phyloP scores from a whole-genome alignment of 2,888 invertebrate species.

The Mayetiola destructor region DNA sequence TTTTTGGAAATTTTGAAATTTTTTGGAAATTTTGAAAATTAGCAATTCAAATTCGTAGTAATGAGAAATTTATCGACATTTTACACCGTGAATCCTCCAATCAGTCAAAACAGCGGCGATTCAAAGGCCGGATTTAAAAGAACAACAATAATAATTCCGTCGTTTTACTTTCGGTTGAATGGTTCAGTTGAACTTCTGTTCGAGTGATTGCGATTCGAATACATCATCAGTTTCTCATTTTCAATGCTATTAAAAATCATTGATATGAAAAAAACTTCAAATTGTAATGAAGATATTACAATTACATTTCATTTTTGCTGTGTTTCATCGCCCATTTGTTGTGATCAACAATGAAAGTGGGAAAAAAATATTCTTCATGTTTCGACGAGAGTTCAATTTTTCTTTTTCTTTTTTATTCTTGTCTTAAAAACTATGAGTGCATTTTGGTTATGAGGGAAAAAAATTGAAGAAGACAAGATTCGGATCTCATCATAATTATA shows the following conservation, averaged over 20 bases:
- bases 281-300: conserved; percentile 6
- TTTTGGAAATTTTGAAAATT: no score
- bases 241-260: not conserved
- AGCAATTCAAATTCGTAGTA: no score
- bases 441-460: not conserved
- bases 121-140: not conserved
- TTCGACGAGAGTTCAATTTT: not conserved
- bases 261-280: not conserved
- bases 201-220: not conserved
- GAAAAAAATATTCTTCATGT: not conserved
- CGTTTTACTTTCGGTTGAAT: not conserved
- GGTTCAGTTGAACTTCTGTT: not conserved
- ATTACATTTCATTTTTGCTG: not conserved
- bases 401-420: not conserved
- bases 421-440: not conserved
- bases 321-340: not conserved
- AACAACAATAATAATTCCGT: no score
- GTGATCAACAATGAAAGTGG: not conserved
- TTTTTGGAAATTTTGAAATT: no score
- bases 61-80: not conserved
- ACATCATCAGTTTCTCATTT: not conserved
- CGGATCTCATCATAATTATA: conserved; percentile 16
- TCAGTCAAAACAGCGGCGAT: conserved; percentile 6
- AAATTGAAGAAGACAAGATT: not conserved
- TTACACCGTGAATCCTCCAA: conserved; percentile 6